Evolutionary conservation across 2,888 invertebrate genomes (phyloP).

Genomic region (Heliconius erato): DNA sequence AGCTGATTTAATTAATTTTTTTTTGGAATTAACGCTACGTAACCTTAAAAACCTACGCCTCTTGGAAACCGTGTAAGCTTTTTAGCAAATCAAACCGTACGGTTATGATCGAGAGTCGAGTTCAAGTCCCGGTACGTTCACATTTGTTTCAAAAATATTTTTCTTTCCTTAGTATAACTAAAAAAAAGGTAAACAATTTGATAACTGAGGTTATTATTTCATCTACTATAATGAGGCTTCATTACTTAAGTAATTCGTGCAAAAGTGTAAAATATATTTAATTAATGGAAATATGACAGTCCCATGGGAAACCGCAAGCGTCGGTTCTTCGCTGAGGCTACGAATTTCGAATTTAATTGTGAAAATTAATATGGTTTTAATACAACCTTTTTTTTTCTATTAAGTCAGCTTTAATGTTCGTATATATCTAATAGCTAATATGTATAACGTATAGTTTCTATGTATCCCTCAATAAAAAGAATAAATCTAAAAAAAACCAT

Average conservation of each 20-base stretch:
- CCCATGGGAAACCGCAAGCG: slow-evolving; percentile 44
- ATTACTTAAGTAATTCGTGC: slow-evolving; percentile 26
- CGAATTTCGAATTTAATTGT: slow-evolving; percentile 37
- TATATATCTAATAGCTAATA: background rate
- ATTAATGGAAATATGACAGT: slow-evolving; percentile 38
- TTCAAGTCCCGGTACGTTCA: too few relatives aligned
- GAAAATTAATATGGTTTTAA: slow-evolving; percentile 40
- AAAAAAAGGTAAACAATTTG: background rate
- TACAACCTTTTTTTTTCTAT: slow-evolving; percentile 20
- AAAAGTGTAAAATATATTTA: slow-evolving; percentile 34
- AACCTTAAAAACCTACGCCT: too few relatives aligned
- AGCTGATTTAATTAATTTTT: too few relatives aligned
- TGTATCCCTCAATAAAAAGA: too few relatives aligned
- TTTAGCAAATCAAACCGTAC: too few relatives aligned
- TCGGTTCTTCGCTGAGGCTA: slow-evolving; percentile 23
- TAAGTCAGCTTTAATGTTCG: background rate
- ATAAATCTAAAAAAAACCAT: background rate
- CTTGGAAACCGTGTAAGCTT: too few relatives aligned
- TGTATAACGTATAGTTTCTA: background rate
- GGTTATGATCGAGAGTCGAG: too few relatives aligned
- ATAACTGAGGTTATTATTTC: background rate
- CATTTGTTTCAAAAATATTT: too few relatives aligned
- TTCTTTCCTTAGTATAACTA: too few relatives aligned
- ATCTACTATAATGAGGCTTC: slow-evolving; percentile 5
- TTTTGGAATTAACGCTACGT: too few relatives aligned